Evolutionary conservation across 2,797 vertebrate genomes (phyloP), one percentile per base, ranked within the genome.

Genomic region (Orestias chungarensis): DNA sequence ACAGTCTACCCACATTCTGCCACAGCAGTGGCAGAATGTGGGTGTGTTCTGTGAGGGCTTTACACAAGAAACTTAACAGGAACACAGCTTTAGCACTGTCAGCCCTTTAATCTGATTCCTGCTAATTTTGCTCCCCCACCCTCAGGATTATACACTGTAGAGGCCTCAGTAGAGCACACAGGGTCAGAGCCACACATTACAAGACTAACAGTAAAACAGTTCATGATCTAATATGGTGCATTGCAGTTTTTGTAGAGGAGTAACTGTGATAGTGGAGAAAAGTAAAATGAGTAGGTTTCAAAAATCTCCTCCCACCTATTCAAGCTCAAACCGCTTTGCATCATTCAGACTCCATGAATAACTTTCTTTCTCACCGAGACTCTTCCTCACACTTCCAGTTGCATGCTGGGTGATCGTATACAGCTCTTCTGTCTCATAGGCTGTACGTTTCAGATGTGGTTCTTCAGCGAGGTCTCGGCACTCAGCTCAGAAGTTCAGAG

Each of bases 21-120:
- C n/a, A n/a, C 18, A 12, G 33, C 31, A 20, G 20, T 20, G 33
- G 33, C 54, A 52, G 6, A 23, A 27, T 11, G 40, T 44, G 49
- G 20, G n/a, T n/a, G n/a, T 46, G 9, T 64, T 64, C 65, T 46
- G 62, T 82, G 78, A 87, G 78, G 80, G 86, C 75, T 86, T 88
- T 81, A 83, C 31, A 47, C 0, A 17, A 74, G 29, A 29, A 55
- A 3, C 4, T 0, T 38, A 72, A 62, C 38, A 67, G 4, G 69
- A 44, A 10, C 75, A 4, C 54, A 74, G 84, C 81, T 90, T 82
- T 80, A 20, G 47, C 33, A 68, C 75, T 78, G 72, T 76, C 82
- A 82, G 82, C 73, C n/a, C 84, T 82, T 57, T 91, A 89, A 90
- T 89, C 88, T 76, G 69, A 88, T 88, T 85, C 84, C n/a, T 3